Percentiles rank a stretch among this genome's conserved stretches.
Conservation (phyloP, 1,140 invertebrate species). For the Diprion similis region DNA sequence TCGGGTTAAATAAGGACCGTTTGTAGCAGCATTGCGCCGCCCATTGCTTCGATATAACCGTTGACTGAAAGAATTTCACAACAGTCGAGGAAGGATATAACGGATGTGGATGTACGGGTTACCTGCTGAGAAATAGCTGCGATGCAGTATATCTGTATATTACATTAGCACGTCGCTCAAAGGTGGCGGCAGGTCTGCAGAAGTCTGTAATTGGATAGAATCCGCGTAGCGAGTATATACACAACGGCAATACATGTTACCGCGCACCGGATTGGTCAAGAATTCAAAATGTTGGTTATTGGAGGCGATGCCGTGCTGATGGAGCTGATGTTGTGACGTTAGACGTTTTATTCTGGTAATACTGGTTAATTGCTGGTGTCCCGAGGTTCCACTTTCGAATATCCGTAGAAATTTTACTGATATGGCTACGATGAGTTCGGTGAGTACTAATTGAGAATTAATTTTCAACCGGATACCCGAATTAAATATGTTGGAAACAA, state of each 20-base stretch:
- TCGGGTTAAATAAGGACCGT: too few relatives aligned
- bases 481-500: conserved; percentile 30
- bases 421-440: conserved; percentile 54
- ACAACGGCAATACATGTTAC: not conserved
- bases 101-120: too few relatives aligned
- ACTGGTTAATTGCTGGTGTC: conserved; percentile 24
- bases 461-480: conserved; percentile 16
- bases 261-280: conserved; percentile 44
- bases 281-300: conserved; percentile 61
- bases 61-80: too few relatives aligned
- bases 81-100: too few relatives aligned
- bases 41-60: too few relatives aligned
- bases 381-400: conserved; percentile 25
- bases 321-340: conserved; percentile 51
- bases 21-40: too few relatives aligned
- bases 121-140: too few relatives aligned
- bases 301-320: conserved; percentile 43
- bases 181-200: too few relatives aligned
- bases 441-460: conserved; percentile 34
- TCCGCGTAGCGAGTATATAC: too few relatives aligned
- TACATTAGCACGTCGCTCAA: too few relatives aligned
- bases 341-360: conserved; percentile 42
- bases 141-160: too few relatives aligned
- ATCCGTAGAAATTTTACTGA: conserved; percentile 24
- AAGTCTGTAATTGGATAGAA: too few relatives aligned